Base-by-base conservation (phyloP, 1,140 invertebrate genomes). In the Zaprionus nigranus region DNA sequence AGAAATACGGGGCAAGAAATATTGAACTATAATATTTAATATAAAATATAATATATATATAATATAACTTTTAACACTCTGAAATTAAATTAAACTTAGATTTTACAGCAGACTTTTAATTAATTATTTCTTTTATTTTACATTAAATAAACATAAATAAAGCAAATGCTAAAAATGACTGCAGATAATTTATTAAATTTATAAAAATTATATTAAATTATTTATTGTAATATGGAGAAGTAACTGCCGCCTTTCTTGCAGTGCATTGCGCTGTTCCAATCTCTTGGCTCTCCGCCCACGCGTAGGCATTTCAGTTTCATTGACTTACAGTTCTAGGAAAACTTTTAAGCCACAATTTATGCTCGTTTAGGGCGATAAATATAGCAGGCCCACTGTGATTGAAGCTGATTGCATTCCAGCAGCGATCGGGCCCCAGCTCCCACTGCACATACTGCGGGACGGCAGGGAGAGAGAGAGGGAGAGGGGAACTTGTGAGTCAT, bases 331-430 rank as follows among this genome's bases (percentile, higher is more conserved):
- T 88, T 90, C 85, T 90, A 90, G 78, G 85, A 88, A 88, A 88
- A 83, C 79, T 90, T 90, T 88, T 82, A 88, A 85, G 85, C 75
- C 78, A 90, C 81, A 90, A 90, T 90, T 90, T 90, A 90, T 90
- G 85, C 72, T 90, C 85, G 79, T 90, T 90, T 90, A 90, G 81
- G 79, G 81, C 82, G 82, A 90, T 90, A 90, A 90, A 90, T 90
- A 90, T 90, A 90, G 66, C 84, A 87, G 78, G 62, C 64, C 68
- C 79, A 64, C 64, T 70, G 66, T 90, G 85, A 90, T 90, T 90
- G 79, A 90, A 85, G 78, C 72, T 82, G 84, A 85, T 90, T 88
- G 81, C 85, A 90, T 88, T 88, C 85, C 84, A 81, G 53, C 61
- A 73, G 57, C 58, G 71, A 79, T 60, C 56, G 24, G 64, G 60